A percentile compares a stretch with the other conserved stretches of the same genome.
Conservation (phyloP, 2,113 vertebrate species). For the Hippolais icterina region DNA sequence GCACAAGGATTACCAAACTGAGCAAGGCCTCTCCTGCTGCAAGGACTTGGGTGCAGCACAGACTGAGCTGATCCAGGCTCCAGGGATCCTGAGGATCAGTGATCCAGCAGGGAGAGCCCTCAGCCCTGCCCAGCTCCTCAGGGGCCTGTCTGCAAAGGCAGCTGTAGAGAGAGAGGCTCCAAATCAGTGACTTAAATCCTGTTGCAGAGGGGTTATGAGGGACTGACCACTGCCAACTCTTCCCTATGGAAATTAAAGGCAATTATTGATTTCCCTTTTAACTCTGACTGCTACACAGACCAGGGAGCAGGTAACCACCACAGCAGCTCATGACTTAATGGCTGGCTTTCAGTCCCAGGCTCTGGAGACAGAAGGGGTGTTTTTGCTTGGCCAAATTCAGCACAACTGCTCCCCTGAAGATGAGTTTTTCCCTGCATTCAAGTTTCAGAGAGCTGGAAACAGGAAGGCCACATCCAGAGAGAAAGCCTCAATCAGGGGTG, state of each 20-base stretch:
- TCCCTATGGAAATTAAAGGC: not conserved
- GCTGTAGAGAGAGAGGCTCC: not conserved
- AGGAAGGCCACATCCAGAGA: not conserved
- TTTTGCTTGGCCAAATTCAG: not conserved
- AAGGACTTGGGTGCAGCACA: not conserved
- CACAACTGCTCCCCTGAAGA: not conserved
- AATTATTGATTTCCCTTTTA: not conserved
- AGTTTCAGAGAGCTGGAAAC: not conserved
- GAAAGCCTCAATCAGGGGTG: not conserved
- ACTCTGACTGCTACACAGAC: not conserved
- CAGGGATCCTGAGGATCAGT: not conserved
- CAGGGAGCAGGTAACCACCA: not conserved
- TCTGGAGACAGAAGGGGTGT: not conserved
- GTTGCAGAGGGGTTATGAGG: accelerated
- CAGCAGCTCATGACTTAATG: not conserved
- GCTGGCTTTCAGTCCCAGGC: not conserved
- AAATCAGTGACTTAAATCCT: not conserved
- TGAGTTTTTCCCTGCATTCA: not conserved
- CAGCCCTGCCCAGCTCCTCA: not conserved
- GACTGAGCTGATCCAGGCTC: not conserved
- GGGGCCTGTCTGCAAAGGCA: not conserved
- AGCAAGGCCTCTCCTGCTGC: not conserved
- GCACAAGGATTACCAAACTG: not conserved
- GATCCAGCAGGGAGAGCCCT: not conserved
- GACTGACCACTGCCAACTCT: not conserved